A percentile compares a stretch with the other conserved stretches of the same genome.
Evolutionary conservation across 1,140 invertebrate species (phyloP).

Genomic region (Monomorium pharaonis): DNA sequence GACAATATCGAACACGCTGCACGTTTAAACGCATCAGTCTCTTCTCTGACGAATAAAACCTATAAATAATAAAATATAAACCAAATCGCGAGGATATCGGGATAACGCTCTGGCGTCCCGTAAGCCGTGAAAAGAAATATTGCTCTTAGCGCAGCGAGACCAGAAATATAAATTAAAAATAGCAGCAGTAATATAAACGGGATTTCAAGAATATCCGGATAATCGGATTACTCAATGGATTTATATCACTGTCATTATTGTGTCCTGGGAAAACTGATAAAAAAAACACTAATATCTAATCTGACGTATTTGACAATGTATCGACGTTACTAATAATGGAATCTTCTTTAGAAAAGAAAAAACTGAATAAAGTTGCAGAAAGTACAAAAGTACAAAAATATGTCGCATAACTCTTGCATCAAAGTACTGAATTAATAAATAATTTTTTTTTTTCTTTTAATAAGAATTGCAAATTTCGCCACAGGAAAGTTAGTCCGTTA

Average conservation of each 20-base stretch:
- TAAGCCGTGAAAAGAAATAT: slow-evolving; percentile 56
- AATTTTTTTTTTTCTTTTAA: slow-evolving; percentile 3
- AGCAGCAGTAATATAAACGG: slow-evolving; percentile 57
- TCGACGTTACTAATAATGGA: background rate
- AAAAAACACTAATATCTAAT: slow-evolving; percentile 46
- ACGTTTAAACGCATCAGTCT: slow-evolving; percentile 9
- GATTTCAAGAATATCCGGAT: slow-evolving; percentile 48
- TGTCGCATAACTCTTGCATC: background rate
- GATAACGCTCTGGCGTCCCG: slow-evolving; percentile 15
- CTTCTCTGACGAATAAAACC: slow-evolving; percentile 23
- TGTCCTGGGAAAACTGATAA: background rate
- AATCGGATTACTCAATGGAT: slow-evolving; percentile 57
- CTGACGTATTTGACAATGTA: background rate
- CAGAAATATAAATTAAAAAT: slow-evolving; percentile 60
- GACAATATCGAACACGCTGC: background rate
- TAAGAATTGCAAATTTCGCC: background rate
- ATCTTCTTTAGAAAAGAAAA: background rate
- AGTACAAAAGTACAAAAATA: background rate
- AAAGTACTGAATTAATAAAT: background rate
- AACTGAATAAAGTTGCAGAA: background rate
- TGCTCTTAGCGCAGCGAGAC: slow-evolving; percentile 36
- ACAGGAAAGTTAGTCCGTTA: background rate
- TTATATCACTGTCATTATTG: slow-evolving; percentile 24
- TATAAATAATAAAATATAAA: slow-evolving; percentile 55
- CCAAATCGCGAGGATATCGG: slow-evolving; percentile 41